Conservation (phyloP, 1,140 invertebrate species). For the Diprion similis region DNA sequence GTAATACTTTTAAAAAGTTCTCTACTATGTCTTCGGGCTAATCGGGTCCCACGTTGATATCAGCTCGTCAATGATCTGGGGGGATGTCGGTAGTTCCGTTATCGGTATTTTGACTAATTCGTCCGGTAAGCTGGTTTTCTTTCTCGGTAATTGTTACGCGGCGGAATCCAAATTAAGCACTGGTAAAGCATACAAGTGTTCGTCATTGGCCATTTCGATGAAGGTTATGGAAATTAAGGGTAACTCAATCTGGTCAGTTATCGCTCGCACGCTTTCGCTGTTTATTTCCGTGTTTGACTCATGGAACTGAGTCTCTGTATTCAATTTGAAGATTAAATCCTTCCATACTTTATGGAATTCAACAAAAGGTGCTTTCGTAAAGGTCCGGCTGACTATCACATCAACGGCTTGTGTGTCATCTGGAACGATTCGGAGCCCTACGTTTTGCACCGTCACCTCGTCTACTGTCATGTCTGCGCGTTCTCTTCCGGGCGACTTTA, state of each 20-base stretch:
- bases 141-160: not conserved
- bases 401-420: slow-evolving; percentile 11
- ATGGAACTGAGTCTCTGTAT: not conserved
- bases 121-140: not conserved
- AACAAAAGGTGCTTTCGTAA: not conserved
- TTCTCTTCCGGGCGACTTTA: slow-evolving; percentile 10
- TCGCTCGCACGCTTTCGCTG: not conserved
- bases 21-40: not conserved
- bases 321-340: slow-evolving; percentile 3
- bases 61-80: not conserved
- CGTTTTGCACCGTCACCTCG: slow-evolving; percentile 7
- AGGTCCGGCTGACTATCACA: slow-evolving; percentile 5
- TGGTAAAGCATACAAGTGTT: not conserved
- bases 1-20: slow-evolving; percentile 12
- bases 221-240: slow-evolving; percentile 8
- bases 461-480: slow-evolving; percentile 11
- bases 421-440: slow-evolving; percentile 8
- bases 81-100: not conserved
- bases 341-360: slow-evolving; percentile 20
- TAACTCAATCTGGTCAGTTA: not conserved
- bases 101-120: slow-evolving; percentile 5
- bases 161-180: not conserved
- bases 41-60: slow-evolving; percentile 16
- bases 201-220: slow-evolving; percentile 4
- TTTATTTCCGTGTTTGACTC: not conserved